Conservation (phyloP, 2,797 vertebrate species). For the Xyrichtys novacula region DNA sequence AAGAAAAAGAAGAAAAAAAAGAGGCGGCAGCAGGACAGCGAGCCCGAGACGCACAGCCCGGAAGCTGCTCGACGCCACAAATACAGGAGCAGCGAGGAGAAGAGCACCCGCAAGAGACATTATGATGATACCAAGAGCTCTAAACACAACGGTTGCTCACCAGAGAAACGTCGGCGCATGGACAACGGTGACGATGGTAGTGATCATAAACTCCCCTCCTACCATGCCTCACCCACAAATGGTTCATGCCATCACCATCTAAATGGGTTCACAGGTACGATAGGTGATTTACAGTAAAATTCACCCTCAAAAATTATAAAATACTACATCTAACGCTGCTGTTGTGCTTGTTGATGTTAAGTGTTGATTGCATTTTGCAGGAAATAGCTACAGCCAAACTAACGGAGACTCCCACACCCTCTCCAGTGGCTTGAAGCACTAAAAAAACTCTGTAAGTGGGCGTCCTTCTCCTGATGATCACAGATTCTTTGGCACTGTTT, state of each 20-base stretch:
- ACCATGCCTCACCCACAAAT: slow-evolving; percentile 37
- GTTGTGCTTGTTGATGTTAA: neutral
- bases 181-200: slow-evolving; percentile 13
- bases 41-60: slow-evolving; percentile 58
- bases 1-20: slow-evolving; percentile 92
- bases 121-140: slow-evolving; percentile 46
- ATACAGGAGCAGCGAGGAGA: slow-evolving; percentile 66
- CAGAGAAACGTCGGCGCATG: slow-evolving; percentile 53
- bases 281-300: neutral
- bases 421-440: slow-evolving; percentile 65
- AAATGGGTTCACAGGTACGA: slow-evolving; percentile 76
- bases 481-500: neutral
- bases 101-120: slow-evolving; percentile 66
- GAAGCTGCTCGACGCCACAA: slow-evolving; percentile 28
- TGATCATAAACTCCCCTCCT: slow-evolving; percentile 21
- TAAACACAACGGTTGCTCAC: slow-evolving; percentile 48
- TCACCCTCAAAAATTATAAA: neutral
- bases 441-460: slow-evolving; percentile 70
- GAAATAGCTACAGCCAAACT: slow-evolving; percentile 68
- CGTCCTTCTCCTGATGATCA: neutral
- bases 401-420: slow-evolving; percentile 62
- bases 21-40: slow-evolving; percentile 83
- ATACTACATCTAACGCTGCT: neutral
- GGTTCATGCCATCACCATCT: slow-evolving; percentile 53
- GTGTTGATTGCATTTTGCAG: slow-evolving; percentile 55